A percentile compares a stretch with the other conserved stretches of the same genome.
Conservation (phyloP, 1,140 invertebrate genomes). For the Lepidurus couesii region DNA sequence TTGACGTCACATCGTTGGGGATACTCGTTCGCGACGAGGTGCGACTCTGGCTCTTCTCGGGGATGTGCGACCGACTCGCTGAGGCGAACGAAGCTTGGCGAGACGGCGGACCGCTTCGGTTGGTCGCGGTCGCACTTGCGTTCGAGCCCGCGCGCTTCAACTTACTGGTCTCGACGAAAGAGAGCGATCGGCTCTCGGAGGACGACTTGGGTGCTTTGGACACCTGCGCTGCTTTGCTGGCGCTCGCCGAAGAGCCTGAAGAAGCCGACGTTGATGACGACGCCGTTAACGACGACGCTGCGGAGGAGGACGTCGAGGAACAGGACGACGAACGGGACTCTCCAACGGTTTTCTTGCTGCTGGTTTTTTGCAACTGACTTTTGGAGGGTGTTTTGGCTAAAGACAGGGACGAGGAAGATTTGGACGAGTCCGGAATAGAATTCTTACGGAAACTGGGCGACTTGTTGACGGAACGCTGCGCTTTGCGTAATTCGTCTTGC, state of each 20-base stretch:
- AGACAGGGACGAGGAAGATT: slow-evolving; percentile 42
- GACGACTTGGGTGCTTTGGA: neutral
- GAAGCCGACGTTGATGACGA: slow-evolving; percentile 49
- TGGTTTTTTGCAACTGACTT: neutral
- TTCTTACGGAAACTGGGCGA: neutral
- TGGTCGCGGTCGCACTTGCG: neutral
- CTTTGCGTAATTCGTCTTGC: slow-evolving; percentile 33
- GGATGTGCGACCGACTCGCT: neutral
- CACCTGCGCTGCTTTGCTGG: neutral
- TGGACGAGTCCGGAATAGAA: slow-evolving; percentile 38
- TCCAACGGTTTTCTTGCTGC: neutral
- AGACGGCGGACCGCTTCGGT: neutral
- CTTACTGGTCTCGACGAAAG: slow-evolving; percentile 7
- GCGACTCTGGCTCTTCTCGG: neutral
- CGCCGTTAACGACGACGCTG: slow-evolving; percentile 34
- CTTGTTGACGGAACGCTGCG: slow-evolving; percentile 21
- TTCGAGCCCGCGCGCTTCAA: neutral
- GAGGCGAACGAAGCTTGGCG: neutral
- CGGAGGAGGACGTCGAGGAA: slow-evolving; percentile 27
- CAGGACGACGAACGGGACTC: slow-evolving; percentile 24
- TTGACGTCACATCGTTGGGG: neutral
- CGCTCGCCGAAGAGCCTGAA: slow-evolving; percentile 51
- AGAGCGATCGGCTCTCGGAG: neutral
- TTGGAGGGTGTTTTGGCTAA: slow-evolving; percentile 37
- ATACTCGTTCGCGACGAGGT: neutral